Percentiles rank a stretch among this genome's conserved stretches.
Evolutionary conservation across 2,888 invertebrate species (phyloP).

Genomic region (Lobophora halterata): DNA sequence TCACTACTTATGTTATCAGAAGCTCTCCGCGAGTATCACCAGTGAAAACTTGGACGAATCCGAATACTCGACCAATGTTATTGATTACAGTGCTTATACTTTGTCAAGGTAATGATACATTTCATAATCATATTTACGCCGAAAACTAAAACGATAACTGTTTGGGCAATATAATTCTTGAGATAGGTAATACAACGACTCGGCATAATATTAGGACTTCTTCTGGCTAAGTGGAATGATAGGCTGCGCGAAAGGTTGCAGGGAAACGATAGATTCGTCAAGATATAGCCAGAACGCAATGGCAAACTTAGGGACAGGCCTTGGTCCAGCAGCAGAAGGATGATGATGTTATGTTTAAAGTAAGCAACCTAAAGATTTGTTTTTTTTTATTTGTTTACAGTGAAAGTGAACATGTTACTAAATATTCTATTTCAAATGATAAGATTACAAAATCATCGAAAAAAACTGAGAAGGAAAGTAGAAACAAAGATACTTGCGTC

Average conservation of each 20-base stretch:
- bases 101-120: conserved; percentile 24
- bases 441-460: conserved; percentile 7
- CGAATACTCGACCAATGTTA: conserved; percentile 24
- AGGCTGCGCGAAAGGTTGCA: no score
- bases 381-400: conserved; percentile 16
- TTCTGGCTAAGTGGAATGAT: no score
- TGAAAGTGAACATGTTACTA: conserved; percentile 3
- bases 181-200: no score
- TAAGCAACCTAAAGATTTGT: no score
- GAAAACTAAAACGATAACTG: background rate
- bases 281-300: no score
- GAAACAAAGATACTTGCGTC: conserved; percentile 11
- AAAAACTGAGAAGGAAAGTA: conserved; percentile 12
- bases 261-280: no score
- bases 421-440: background rate
- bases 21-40: conserved; percentile 18
- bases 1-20: conserved; percentile 28
- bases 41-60: conserved; percentile 19
- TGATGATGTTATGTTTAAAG: no score
- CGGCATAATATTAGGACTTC: no score
- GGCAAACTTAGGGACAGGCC: no score
- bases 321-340: no score
- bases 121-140: background rate
- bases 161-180: no score
- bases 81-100: conserved; percentile 21